These are phyloP conservation scores for Orthosia cruda DNA, from an alignment of 2,888 invertebrate species.

Conservation along the genomic window DNA sequence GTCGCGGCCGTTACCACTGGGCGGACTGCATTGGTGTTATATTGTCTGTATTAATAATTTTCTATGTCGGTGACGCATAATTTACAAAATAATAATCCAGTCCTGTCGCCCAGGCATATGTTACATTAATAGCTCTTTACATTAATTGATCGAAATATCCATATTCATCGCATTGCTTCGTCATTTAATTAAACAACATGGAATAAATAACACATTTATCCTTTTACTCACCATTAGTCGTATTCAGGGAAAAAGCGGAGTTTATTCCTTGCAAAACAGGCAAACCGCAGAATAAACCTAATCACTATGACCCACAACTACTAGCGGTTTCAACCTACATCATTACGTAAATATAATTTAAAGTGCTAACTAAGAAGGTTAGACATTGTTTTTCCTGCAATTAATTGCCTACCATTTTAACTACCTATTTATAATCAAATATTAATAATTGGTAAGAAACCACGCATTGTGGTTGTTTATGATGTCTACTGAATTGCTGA, in stretches of 20 bases:
- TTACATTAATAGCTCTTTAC: constrained; percentile 25
- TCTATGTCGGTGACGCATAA: constrained; percentile 2
- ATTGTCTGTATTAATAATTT: neutral
- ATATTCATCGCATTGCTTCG: constrained; percentile 52
- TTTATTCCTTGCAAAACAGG: constrained; percentile 81
- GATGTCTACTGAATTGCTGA: neutral
- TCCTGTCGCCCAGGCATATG: neutral
- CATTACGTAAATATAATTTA: constrained; percentile 57
- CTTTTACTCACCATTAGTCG: constrained; percentile 70
- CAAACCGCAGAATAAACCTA: constrained; percentile 80
- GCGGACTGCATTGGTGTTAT: too few relatives aligned
- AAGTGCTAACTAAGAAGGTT: constrained; percentile 33
- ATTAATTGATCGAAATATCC: constrained; percentile 27
- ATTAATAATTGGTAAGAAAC: constrained; percentile 14
- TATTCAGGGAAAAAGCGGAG: constrained; percentile 70
- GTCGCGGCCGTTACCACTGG: too few relatives aligned
- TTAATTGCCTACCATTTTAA: constrained; percentile 18
- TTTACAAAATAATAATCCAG: constrained; percentile 3
- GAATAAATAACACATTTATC: constrained; percentile 68
- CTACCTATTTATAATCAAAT: constrained; percentile 13
- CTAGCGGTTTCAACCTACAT: constrained; percentile 46
- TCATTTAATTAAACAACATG: constrained; percentile 64
- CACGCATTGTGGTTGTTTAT: neutral
- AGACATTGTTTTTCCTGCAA: constrained; percentile 44
- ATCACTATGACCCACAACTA: constrained; percentile 59